A percentile compares a stretch with the other conserved stretches of the same genome.
Evolutionary conservation across 2,888 invertebrate genomes (phyloP).

Genomic region (Drosophila cognata): DNA sequence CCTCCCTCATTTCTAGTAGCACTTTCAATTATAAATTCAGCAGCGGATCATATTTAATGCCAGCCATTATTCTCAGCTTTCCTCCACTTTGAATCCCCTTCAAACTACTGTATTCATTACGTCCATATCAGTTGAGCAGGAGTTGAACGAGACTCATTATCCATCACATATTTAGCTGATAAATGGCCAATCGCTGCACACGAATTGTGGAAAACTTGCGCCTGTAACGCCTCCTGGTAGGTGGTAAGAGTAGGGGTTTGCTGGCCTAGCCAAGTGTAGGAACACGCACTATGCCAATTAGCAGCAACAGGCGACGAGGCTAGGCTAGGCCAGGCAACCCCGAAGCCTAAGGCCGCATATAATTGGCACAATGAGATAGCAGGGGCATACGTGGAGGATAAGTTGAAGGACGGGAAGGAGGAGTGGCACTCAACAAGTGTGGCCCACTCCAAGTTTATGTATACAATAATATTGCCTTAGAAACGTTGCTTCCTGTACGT

Average conservation of each 20-base stretch:
- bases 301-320: conserved; percentile 61
- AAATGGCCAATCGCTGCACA: conserved; percentile 47
- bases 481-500: conserved; percentile 7
- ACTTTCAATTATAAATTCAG: not conserved
- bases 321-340: conserved; percentile 10
- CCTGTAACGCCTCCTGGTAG: not conserved
- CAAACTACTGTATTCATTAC: conserved; percentile 15
- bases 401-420: not conserved
- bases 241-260: not conserved
- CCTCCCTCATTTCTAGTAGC: not conserved
- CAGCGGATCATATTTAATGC: not conserved
- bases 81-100: not conserved
- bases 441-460: conserved; percentile 66
- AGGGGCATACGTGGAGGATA: not conserved
- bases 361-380: conserved; percentile 44
- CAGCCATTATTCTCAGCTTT: not conserved
- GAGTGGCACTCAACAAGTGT: conserved; percentile 65
- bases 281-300: conserved; percentile 75
- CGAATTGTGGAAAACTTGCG: conserved; percentile 2
- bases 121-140: conserved; percentile 35
- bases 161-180: conserved; percentile 29
- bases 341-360: conserved; percentile 21
- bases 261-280: conserved; percentile 53
- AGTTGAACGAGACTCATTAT: conserved; percentile 32
- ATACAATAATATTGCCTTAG: conserved; percentile 61